Base-by-base conservation (phyloP, 2,797 vertebrate genomes). In the Anguilla obscura region DNA sequence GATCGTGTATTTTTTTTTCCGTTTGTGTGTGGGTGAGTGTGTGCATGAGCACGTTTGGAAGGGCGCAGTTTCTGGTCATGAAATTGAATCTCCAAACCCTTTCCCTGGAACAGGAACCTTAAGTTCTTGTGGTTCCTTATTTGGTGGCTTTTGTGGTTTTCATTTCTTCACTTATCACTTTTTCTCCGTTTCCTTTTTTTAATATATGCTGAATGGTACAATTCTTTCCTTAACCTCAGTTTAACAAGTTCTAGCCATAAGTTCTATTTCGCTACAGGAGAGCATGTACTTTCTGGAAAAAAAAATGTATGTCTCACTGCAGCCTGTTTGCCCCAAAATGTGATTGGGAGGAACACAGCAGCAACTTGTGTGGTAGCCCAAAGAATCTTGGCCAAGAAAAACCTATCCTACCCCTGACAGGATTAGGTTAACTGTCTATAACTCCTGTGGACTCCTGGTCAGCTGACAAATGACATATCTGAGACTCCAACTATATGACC, bases 131-230 rank as follows among this genome's bases (percentile, higher is more conserved):
- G 33, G 52, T 79, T 36, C 54, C 50, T n/a, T 84, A 79, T 79
- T 79, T 36, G 45, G 36, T 79, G 36, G 74, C 74, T 79, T 79
- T 18, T 79, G 74, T 79, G 36, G 74, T 79, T 79, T 40, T 10
- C 71, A 76, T 76, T 36, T 79, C 36, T 40, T 79, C 30, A 40
- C 14, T 40, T 18, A 21, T 71, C 66, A 45, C 40, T 40, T 40
- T 0, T 45, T 3, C 36, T 79, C 14, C 36, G 18, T 36, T 79
- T 79, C 74, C 36, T 33, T 40, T 18, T 40, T 74, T 36, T 71
- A 8, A 18, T 40, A 79, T 21, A 45, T 40, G 74, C 74, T 79
- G 74, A 79, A 79, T 79, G 36, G 12, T 71, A 16, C 30, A 71
- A 4, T 2, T 76, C 36, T 36, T 36, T 36, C 3, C 14, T 36